Percentiles rank a stretch among this genome's conserved stretches.
These are phyloP conservation scores for Dallia pectoralis DNA, from an alignment of 2,797 vertebrate genomes.

Conservation along the genomic window DNA sequence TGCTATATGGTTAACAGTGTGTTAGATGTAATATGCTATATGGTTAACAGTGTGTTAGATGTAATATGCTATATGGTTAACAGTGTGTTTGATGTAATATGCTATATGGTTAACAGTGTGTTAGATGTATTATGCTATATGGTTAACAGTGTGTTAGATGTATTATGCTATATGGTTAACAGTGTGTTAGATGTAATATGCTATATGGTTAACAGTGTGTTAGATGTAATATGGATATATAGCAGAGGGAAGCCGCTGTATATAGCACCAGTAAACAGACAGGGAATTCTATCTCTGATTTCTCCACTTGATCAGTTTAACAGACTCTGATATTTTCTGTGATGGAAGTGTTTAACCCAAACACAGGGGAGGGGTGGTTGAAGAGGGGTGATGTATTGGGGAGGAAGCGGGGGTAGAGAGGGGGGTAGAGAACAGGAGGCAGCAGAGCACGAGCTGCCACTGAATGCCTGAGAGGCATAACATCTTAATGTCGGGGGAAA, in stretches of 20 bases:
- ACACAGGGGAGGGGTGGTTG: conserved; percentile 78
- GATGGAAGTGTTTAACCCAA: conserved; percentile 96
- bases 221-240: conserved; percentile 74
- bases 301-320: conserved; percentile 98
- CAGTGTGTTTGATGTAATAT: no score
- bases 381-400: conserved; percentile 57
- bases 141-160: no score
- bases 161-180: no score
- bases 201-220: conserved; percentile 63
- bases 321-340: conserved; percentile 95
- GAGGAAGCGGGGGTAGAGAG: conserved; percentile 66
- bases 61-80: no score
- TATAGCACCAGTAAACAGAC: conserved; percentile 74
- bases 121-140: no score
- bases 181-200: conserved; percentile 34
- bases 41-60: no score
- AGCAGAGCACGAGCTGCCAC: conserved; percentile 82
- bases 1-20: no score
- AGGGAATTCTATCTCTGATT: conserved; percentile 75
- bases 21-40: no score
- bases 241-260: conserved; percentile 30
- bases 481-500: conserved; percentile 98
- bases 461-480: conserved; percentile 93
- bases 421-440: conserved; percentile 46
- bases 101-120: no score